phyloP scores from a whole-genome alignment of 2,888 invertebrate genomes.

The Cactoblastis cactorum region DNA sequence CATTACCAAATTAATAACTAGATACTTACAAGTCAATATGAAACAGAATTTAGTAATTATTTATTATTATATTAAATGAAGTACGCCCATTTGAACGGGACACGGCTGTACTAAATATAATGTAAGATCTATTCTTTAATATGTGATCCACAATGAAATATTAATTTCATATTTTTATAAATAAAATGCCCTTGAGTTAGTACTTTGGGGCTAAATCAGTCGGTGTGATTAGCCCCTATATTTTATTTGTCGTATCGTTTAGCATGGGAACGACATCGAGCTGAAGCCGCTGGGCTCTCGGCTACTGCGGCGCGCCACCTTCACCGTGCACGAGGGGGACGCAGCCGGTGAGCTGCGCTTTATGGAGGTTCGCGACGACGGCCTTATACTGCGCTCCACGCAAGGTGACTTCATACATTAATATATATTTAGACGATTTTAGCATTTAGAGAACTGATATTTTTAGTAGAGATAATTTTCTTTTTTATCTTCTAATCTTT shows the following conservation, averaged over 20 bases:
- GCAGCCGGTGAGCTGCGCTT: conserved; percentile 92
- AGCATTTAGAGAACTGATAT: not conserved
- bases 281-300: conserved; percentile 97
- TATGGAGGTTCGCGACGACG: conserved; percentile 98
- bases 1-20: too few species aligned
- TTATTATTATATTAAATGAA: too few species aligned
- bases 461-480: not conserved
- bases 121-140: too few species aligned
- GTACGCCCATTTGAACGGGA: too few species aligned
- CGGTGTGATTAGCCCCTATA: not conserved
- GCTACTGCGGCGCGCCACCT: conserved; percentile 96
- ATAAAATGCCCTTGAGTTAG: too few species aligned
- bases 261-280: conserved; percentile 99
- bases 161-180: too few species aligned
- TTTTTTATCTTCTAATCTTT: not conserved
- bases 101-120: too few species aligned
- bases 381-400: conserved; percentile 88
- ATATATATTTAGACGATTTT: not conserved
- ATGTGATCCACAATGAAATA: too few species aligned
- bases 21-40: too few species aligned
- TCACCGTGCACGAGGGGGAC: conserved; percentile 98
- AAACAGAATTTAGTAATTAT: too few species aligned
- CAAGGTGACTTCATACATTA: conserved; percentile 65
- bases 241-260: conserved; percentile 16
- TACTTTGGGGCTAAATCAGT: too few species aligned